phyloP scores from a whole-genome alignment of 2,797 vertebrate genomes.

The Hippopotamyrus pictus region DNA sequence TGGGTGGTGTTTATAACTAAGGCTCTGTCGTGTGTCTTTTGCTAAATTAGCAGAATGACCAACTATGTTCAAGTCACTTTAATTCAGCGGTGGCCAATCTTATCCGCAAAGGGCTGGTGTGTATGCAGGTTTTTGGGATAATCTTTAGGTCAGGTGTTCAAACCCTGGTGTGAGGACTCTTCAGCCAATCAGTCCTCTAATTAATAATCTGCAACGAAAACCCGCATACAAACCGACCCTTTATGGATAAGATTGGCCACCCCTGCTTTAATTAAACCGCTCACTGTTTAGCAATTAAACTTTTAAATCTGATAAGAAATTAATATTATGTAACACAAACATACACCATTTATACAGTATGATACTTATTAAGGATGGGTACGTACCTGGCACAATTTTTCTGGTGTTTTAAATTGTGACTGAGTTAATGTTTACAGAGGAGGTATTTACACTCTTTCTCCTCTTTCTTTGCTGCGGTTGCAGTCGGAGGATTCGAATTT shows the following conservation, averaged over 20 bases:
- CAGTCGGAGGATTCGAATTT: constrained; percentile 82
- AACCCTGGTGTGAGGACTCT: no score
- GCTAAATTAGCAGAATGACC: background rate
- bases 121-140: no score
- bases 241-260: no score
- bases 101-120: no score
- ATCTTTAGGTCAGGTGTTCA: no score
- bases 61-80: background rate
- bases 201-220: no score
- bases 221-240: no score
- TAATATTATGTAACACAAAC: background rate
- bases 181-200: no score
- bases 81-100: no score
- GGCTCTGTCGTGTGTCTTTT: background rate
- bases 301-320: background rate
- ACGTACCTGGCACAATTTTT: background rate
- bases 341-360: background rate
- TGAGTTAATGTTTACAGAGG: background rate
- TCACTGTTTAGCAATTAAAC: background rate
- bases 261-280: background rate
- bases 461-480: background rate
- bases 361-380: background rate
- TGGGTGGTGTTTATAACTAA: background rate
- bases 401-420: background rate
- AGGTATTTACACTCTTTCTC: background rate